These are phyloP conservation scores for Cyanistes caeruleus DNA, from an alignment of 2,113 vertebrate genomes.

Conservation along the genomic window DNA sequence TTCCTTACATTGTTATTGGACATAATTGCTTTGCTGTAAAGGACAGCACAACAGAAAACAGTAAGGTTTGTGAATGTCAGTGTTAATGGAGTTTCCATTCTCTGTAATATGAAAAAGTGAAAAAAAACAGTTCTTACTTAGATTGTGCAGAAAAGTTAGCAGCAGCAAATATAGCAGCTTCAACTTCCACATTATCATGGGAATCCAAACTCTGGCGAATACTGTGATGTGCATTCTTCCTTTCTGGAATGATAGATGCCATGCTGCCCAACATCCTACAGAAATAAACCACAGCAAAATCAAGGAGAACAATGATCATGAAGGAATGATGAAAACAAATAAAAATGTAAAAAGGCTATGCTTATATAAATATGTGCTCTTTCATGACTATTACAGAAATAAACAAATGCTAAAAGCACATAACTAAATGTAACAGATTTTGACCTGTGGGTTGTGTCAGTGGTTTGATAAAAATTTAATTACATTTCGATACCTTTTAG, in stretches of 20 bases:
- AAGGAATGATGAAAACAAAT: not conserved
- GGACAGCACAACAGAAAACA: not conserved
- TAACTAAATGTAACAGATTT: not conserved
- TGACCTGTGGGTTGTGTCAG: not conserved
- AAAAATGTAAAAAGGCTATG: not conserved
- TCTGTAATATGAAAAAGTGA: not conserved
- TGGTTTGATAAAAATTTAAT: not conserved
- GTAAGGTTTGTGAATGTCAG: not conserved
- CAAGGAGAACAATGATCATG: not conserved
- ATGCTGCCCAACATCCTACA: constrained; percentile 94
- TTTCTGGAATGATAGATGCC: constrained; percentile 96
- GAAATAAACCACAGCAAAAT: not conserved
- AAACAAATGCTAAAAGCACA: not conserved
- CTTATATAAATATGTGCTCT: not conserved
- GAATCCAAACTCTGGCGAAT: constrained; percentile 98
- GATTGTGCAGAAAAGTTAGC: constrained; percentile 97
- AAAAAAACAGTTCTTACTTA: constrained; percentile 79
- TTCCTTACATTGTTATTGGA: not conserved
- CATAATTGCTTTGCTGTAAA: not conserved
- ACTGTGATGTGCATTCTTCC: constrained; percentile 97
- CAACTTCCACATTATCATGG: constrained; percentile 96
- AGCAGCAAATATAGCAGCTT: constrained; percentile 97
- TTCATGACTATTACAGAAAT: not conserved
- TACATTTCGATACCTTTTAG: not conserved
- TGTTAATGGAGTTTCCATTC: not conserved